A percentile compares a stretch with the other conserved stretches of the same genome.
Conservation (phyloP, 1,140 invertebrate genomes). For the Steinernema feltiae region DNA sequence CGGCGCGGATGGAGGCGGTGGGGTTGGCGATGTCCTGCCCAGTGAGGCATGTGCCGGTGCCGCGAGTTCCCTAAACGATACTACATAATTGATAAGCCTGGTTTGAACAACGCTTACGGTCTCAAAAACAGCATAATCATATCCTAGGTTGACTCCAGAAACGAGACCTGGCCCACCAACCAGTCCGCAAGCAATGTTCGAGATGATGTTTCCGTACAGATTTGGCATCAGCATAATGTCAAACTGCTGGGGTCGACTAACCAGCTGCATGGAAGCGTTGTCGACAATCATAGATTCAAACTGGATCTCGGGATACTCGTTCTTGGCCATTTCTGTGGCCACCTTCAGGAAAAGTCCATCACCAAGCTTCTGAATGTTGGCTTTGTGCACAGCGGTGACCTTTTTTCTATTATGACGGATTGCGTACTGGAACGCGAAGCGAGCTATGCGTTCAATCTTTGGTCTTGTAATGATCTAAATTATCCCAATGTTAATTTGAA, state of each 20-base stretch:
- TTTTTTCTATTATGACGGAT: constrained; percentile 78
- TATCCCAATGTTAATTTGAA: constrained; percentile 12
- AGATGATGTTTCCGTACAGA: constrained; percentile 92
- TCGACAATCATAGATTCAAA: constrained; percentile 54
- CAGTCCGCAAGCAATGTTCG: constrained; percentile 89
- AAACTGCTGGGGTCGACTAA: constrained; percentile 91
- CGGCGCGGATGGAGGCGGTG: constrained; percentile 52
- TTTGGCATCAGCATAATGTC: constrained; percentile 97
- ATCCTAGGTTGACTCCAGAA: constrained; percentile 85
- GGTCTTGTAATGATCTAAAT: constrained; percentile 74
- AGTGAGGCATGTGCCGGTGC: constrained; percentile 82
- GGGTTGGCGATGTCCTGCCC: constrained; percentile 95
- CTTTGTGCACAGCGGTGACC: constrained; percentile 94
- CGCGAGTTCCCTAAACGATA: constrained; percentile 70
- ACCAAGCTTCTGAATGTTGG: constrained; percentile 70
- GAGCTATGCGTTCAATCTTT: constrained; percentile 83
- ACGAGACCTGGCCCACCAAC: constrained; percentile 89
- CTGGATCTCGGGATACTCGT: constrained; percentile 46
- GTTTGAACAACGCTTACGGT: constrained; percentile 65
- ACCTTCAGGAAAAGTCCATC: constrained; percentile 51
- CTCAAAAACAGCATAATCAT: constrained; percentile 66
- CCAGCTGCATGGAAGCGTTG: constrained; percentile 72
- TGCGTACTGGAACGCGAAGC: constrained; percentile 93
- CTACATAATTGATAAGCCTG: background rate
- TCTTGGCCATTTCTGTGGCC: constrained; percentile 36